phyloP scores from a whole-genome alignment of 2,113 vertebrate genomes.

The Corythornis madagascariensis region DNA sequence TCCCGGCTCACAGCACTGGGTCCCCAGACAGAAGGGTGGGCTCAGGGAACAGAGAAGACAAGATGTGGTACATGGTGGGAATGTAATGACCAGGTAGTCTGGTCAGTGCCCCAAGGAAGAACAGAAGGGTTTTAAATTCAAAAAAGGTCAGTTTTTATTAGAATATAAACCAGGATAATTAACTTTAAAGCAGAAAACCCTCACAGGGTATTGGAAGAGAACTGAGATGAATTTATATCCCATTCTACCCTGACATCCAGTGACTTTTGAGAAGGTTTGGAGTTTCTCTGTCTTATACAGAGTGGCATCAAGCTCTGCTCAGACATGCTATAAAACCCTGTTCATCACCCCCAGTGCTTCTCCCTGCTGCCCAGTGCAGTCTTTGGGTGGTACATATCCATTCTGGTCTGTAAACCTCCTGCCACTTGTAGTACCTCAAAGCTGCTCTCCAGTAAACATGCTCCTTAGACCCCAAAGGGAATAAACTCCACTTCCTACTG shows the following conservation, averaged over 20 bases:
- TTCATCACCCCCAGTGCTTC: background rate
- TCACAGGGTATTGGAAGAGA: background rate
- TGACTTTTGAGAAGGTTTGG: background rate
- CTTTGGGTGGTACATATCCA: background rate
- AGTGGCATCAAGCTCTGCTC: background rate
- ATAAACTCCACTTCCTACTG: background rate
- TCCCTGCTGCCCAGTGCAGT: background rate
- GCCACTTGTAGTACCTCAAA: background rate
- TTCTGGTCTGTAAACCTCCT: background rate
- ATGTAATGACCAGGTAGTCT: background rate
- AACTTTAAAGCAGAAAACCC: background rate
- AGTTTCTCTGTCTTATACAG: background rate
- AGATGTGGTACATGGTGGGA: fast-evolving
- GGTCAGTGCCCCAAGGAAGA: background rate
- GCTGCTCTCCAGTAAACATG: background rate
- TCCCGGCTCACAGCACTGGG: fast-evolving
- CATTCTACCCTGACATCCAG: background rate
- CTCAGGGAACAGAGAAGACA: background rate
- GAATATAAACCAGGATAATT: background rate
- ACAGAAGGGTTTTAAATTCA: background rate
- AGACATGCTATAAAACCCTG: background rate
- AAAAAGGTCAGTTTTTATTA: background rate
- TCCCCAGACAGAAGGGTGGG: fast-evolving
- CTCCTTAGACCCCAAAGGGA: background rate
- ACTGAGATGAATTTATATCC: background rate